These are phyloP conservation scores for Cassiopea andromeda DNA, from an alignment of 30 jellyfish, hydroid and myxozoan species.

Conservation along the genomic window DNA sequence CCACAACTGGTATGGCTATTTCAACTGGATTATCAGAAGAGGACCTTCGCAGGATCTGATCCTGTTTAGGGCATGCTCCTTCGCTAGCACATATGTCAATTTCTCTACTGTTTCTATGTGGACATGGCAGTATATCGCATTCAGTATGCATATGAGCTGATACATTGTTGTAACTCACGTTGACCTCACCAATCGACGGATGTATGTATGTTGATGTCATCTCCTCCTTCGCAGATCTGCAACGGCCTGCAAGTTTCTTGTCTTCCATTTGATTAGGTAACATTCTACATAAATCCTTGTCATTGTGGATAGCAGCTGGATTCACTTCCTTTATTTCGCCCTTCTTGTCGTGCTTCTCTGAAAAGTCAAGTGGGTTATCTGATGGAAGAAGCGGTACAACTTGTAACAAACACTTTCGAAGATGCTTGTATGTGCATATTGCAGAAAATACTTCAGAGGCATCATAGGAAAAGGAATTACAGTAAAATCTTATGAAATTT, in stretches of 20 bases:
- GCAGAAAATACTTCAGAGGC: too few relatives aligned
- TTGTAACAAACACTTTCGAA: too few relatives aligned
- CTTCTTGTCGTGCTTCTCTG: neutral
- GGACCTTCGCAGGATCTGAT: neutral
- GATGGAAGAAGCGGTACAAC: too few relatives aligned
- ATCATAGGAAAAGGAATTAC: too few relatives aligned
- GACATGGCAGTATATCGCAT: slow-evolving; percentile 72
- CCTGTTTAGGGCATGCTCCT: slow-evolving; percentile 6
- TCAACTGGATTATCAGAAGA: neutral
- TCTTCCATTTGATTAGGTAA: neutral
- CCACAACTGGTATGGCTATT: slow-evolving; percentile 5
- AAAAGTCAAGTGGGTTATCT: neutral
- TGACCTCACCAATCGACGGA: slow-evolving; percentile 1
- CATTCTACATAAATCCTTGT: neutral
- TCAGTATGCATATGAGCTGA: slow-evolving; percentile 60
- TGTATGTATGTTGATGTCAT: neutral
- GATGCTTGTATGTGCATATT: too few relatives aligned
- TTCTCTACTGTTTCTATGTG: slow-evolving; percentile 8
- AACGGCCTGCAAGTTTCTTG: neutral
- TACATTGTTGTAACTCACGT: slow-evolving; percentile 2
- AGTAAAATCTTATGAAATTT: too few relatives aligned
- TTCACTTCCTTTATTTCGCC: neutral
- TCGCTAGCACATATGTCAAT: neutral
- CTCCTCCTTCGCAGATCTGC: neutral
- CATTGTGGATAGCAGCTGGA: neutral